A percentile compares a stretch with the other conserved stretches of the same genome.
phyloP scores from a whole-genome alignment of 2,888 invertebrate species.

The Tyria jacobaeae region DNA sequence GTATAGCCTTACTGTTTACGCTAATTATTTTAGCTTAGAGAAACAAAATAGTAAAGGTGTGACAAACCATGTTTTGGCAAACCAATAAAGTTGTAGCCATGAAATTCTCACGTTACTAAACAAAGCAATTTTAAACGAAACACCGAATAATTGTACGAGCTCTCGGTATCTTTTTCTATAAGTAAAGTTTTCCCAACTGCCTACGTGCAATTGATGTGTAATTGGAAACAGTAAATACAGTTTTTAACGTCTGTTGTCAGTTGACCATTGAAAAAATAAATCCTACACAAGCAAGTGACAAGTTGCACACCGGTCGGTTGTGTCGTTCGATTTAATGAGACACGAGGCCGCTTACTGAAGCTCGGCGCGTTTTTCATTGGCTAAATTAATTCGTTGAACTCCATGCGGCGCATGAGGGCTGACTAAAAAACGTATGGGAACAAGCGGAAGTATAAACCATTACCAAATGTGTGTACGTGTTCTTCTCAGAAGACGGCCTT shows the following conservation, averaged over 20 bases:
- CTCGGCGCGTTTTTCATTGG: slow-evolving; percentile 56
- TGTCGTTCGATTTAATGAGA: slow-evolving; percentile 57
- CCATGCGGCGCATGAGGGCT: slow-evolving; percentile 54
- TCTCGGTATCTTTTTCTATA: neutral
- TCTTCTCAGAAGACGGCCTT: slow-evolving; percentile 59
- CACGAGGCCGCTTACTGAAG: slow-evolving; percentile 38
- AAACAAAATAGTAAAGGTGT: neutral
- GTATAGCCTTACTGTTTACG: neutral
- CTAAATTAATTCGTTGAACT: slow-evolving; percentile 80
- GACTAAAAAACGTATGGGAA: slow-evolving; percentile 65
- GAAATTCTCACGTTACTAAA: slow-evolving; percentile 3
- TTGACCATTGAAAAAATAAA: slow-evolving; percentile 31
- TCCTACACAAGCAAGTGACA: slow-evolving; percentile 46
- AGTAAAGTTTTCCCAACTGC: slow-evolving; percentile 10
- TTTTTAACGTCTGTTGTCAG: slow-evolving; percentile 25
- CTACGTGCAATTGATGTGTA: slow-evolving; percentile 25
- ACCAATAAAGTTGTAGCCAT: neutral
- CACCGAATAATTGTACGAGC: neutral
- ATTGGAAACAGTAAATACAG: slow-evolving; percentile 40
- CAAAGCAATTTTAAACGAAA: slow-evolving; percentile 1
- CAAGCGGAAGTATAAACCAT: slow-evolving; percentile 77
- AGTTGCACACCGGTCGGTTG: slow-evolving; percentile 52
- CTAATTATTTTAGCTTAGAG: neutral
- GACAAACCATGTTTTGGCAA: neutral
- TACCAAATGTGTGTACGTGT: slow-evolving; percentile 75